phyloP scores from a whole-genome alignment of 2,888 invertebrate species.

The Pachydiplax longipennis region DNA sequence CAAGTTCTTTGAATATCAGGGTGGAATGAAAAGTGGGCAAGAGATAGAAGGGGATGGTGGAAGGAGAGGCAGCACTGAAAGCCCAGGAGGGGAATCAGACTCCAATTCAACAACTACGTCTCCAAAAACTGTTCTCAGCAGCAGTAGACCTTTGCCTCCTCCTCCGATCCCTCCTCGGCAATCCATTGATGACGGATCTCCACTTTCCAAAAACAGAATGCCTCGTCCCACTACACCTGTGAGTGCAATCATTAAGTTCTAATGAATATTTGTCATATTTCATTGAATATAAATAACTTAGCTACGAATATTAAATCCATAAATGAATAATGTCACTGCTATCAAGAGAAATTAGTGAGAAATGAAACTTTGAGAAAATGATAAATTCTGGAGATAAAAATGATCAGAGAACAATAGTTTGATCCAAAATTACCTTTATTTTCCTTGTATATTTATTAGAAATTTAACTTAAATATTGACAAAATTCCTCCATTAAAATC shows the following conservation, averaged over 20 bases:
- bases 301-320: no score
- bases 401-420: no score
- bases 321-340: no score
- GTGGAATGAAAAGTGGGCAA: background rate
- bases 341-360: no score
- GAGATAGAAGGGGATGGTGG: constrained; percentile 62
- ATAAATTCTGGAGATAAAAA: no score
- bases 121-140: constrained; percentile 73
- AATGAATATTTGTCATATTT: no score
- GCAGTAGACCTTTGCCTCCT: constrained; percentile 35
- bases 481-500: no score
- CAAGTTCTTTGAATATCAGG: background rate
- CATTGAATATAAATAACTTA: no score
- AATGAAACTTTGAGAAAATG: no score
- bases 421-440: no score
- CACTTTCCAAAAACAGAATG: constrained; percentile 20
- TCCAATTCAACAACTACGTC: constrained; percentile 76
- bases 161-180: constrained; percentile 60
- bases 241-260: background rate
- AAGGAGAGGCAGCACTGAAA: constrained; percentile 62
- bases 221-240: constrained; percentile 45
- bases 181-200: constrained; percentile 51
- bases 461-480: no score
- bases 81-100: constrained; percentile 70
- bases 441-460: no score